Evolutionary conservation across 2,113 vertebrate genomes (phyloP).

Genomic region (Cryptomyrus ogoouensis): DNA sequence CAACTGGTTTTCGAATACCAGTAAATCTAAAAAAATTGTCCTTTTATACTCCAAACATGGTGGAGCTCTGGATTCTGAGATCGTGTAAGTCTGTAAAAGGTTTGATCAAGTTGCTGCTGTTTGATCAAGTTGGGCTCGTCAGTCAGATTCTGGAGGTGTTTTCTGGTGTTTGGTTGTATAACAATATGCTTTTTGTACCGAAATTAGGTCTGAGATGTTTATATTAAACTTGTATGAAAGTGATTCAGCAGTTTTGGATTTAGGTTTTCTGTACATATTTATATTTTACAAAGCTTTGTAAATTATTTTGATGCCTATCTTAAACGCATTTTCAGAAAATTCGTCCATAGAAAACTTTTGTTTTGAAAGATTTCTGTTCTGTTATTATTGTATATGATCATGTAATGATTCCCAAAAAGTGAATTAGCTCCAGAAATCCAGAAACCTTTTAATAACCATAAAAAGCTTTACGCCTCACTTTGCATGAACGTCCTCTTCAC

Average conservation of each 20-base stretch:
- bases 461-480: background rate
- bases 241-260: background rate
- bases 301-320: background rate
- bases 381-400: background rate
- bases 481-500: background rate
- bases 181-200: background rate
- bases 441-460: background rate
- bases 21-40: background rate
- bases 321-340: background rate
- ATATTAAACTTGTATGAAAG: background rate
- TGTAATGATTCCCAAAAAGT: background rate
- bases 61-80: background rate
- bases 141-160: background rate
- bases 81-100: background rate
- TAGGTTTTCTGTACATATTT: background rate
- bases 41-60: background rate
- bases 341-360: background rate
- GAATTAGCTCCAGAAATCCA: background rate
- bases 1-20: background rate
- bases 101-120: background rate
- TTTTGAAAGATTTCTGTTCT: background rate
- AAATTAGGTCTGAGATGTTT: background rate
- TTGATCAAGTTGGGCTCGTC: background rate
- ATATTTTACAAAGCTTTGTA: slow-evolving; percentile 1
- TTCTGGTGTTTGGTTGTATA: background rate